Conservation (phyloP, 2,888 invertebrate species). For the Orthonychiurus folsomi region DNA sequence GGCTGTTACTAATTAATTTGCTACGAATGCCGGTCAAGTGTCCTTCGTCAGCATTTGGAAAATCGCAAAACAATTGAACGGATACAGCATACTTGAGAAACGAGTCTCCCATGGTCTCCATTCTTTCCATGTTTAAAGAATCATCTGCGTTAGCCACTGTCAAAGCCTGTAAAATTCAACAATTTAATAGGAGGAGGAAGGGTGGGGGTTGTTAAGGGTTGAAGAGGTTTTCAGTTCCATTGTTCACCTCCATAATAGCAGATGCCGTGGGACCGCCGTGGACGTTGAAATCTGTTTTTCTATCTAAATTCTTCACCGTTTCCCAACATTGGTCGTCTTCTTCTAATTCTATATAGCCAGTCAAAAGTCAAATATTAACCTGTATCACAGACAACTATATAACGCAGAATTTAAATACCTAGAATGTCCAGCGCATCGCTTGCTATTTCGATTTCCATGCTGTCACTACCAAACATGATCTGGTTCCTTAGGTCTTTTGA, state of each 20-base stretch:
- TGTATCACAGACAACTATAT: too few species aligned
- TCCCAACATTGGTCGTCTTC: too few species aligned
- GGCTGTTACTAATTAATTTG: slow-evolving; percentile 68
- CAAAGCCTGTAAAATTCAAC: slow-evolving; percentile 51
- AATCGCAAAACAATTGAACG: slow-evolving; percentile 61
- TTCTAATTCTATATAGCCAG: too few species aligned
- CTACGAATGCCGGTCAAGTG: slow-evolving; percentile 64
- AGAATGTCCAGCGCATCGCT: too few species aligned
- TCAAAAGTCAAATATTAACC: too few species aligned
- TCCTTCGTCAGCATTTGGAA: slow-evolving; percentile 64
- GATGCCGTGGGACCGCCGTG: slow-evolving; percentile 20
- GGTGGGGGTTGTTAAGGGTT: too few species aligned
- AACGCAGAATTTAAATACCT: too few species aligned
- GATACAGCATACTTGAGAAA: slow-evolving; percentile 72
- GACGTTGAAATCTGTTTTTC: slow-evolving; percentile 10
- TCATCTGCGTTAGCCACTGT: slow-evolving; percentile 66
- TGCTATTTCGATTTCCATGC: too few species aligned
- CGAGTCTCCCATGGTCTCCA: slow-evolving; percentile 83
- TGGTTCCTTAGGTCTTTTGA: not conserved
- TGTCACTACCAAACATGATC: too few species aligned
- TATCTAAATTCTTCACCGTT: too few species aligned
- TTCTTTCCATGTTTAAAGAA: slow-evolving; percentile 66
- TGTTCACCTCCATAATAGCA: slow-evolving; percentile 29
- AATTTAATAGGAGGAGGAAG: too few species aligned
- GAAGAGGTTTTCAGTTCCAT: slow-evolving; percentile 38